Conservation (phyloP, 1,140 invertebrate species). For the Ooceraea biroi region DNA sequence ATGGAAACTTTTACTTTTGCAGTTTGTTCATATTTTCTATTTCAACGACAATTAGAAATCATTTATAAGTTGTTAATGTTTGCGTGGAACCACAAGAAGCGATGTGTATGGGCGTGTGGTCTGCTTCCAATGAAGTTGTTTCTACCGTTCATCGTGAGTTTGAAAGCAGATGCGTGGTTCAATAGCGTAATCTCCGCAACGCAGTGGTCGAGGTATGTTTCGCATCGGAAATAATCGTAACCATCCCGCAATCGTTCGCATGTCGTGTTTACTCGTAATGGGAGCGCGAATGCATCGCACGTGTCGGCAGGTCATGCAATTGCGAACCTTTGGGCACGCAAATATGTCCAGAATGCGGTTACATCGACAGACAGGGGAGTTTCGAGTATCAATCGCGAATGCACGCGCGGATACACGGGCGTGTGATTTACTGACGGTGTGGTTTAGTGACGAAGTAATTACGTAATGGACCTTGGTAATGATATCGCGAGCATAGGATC, state of each 20-base stretch:
- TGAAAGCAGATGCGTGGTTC: not conserved
- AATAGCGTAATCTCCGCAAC: slow-evolving; percentile 13
- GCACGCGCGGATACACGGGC: not conserved
- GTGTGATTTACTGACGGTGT: too few relatives aligned
- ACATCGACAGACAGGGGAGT: not conserved
- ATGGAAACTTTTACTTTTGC: not conserved
- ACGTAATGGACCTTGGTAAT: slow-evolving; percentile 9
- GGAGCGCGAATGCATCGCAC: slow-evolving; percentile 6
- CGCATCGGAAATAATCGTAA: slow-evolving; percentile 28
- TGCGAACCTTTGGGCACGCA: not conserved
- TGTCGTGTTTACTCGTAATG: slow-evolving; percentile 22
- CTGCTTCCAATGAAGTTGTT: not conserved
- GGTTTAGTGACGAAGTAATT: not conserved
- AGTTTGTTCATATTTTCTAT: not conserved
- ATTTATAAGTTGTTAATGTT: not conserved
- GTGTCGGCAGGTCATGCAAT: not conserved
- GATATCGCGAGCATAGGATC: not conserved
- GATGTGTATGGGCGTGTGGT: not conserved
- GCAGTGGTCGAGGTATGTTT: not conserved
- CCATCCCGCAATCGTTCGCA: not conserved
- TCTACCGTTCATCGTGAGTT: not conserved
- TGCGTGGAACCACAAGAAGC: not conserved
- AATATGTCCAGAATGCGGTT: not conserved
- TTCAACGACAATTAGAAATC: not conserved
- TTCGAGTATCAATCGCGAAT: not conserved